Base-by-base conservation (phyloP, 1,140 invertebrate species). In the Heliconius himera region DNA sequence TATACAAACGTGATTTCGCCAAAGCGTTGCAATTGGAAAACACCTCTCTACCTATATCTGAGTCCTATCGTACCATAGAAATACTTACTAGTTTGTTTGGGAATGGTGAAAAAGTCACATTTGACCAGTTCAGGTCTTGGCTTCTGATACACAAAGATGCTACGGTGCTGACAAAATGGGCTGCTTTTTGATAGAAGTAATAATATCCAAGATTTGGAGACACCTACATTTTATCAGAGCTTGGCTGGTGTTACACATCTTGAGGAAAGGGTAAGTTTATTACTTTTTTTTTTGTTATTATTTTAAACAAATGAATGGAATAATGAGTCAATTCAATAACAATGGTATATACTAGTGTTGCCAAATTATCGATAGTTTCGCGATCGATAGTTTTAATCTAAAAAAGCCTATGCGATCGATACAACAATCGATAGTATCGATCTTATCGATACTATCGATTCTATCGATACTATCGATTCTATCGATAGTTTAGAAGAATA, bases 171-270 rank as follows among this genome's bases (percentile, higher is more conserved):
- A 97, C 97, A 26, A 96, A 96, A 85, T 98, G 98, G n/a, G 98
- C 92, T 98, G 38, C 89, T 98, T 18, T 94, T 95, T 22, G 97
- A 97, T 82, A 95, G 96, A 83, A 96, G 97, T 16, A 96, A 96
- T 70, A 93, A 98, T 0, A 96, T 96, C 22, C 97, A 97, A 79
- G 97, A 98, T 87, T 94, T 97, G 84, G 98, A 98, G 89, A 98
- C 97, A 20, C 98, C 98, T 4, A 98, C 98, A 1, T 98, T 98
- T 89, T 98, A 98, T 89, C 98, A 99, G 91, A 98, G 97, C 36
- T 92, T 99, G 26, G 97, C 98, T 78, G 98, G 98, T 49, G 98
- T 99, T 22, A 99, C 98, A 74, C 98, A 99, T 94, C 89, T 96
- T 18, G 96, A 96, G 81, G 96, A 96, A 84, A 95, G 95, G 95